Percentiles rank a stretch among this genome's conserved stretches.
These are phyloP conservation scores for Chloroceryle aenea DNA, from an alignment of 2,113 vertebrate species.

Conservation along the genomic window DNA sequence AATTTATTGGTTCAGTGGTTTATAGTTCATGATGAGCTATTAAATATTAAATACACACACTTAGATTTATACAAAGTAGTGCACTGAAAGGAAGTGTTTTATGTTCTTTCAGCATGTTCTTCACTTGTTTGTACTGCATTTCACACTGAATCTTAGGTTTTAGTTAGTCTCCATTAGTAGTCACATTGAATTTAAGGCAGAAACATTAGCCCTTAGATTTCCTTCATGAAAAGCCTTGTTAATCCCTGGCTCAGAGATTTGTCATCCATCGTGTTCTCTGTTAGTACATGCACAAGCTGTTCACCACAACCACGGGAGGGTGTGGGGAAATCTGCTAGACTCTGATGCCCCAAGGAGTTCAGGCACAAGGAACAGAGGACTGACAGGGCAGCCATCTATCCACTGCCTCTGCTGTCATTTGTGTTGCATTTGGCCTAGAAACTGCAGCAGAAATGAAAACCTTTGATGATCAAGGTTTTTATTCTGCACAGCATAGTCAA, in stretches of 20 bases:
- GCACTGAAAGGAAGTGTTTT: neutral
- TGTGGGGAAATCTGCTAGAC: neutral
- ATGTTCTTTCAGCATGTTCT: neutral
- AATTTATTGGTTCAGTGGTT: conserved; percentile 46
- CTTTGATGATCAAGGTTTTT: neutral
- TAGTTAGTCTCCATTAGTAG: neutral
- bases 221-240: neutral
- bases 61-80: neutral
- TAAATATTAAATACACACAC: conserved; percentile 31
- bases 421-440: neutral
- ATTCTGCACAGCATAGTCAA: neutral
- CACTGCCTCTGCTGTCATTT: neutral
- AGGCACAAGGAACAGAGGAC: neutral
- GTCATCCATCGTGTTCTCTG: neutral
- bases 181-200: neutral
- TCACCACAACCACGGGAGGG: neutral
- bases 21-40: conserved; percentile 11
- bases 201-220: conserved; percentile 1
- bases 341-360: neutral
- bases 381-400: neutral
- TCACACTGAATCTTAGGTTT: neutral
- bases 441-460: neutral
- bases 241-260: neutral
- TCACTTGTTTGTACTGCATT: neutral
- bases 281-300: neutral